Base-by-base conservation (phyloP, 2,113 vertebrate genomes). In the Hippocampus barbouri region DNA sequence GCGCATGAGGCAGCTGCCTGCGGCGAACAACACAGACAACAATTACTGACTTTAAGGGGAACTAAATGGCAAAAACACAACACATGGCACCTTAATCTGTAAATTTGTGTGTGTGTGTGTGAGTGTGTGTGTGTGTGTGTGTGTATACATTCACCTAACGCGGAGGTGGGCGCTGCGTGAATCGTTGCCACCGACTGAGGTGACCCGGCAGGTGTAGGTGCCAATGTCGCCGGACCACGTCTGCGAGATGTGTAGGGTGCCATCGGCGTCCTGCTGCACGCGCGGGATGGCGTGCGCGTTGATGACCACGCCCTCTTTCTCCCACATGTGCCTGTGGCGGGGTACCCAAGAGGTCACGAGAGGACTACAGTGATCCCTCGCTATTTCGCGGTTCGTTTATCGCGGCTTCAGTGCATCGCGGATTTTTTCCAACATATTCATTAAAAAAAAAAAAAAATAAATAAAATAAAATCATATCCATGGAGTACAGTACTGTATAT, bases 141-240 rank as follows among this genome's bases (percentile, higher is more conserved):
- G 49, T 40, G 20, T 2, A 2, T 21, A 7, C 3, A 20, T 5
- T 67, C 85, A 99, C 97, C 96, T 95, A 91, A 99, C 96, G 0
- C 95, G 93, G 20, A 99, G 94, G 85, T 97, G 94, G 2, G 97
- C 97, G 1, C 91, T 96, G 71, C 92, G 94, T 0, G 97, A 97
- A 85, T 98, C 97, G 2, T 98, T 99, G 75, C 97, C 97, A 0
- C 97, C 97, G 0, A 95, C 93, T 0, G 97, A 98, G 23, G 95
- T 87, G 76, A 98, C 95, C 4, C 93, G 89, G 91, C 97, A 99
- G 49, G 95, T 97, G 91, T 99, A 99, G 0, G 93, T 97, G 79
- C 96, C 97, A 0, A 98, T 98, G 89, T 99, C 97, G 0, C 97
- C 97, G 0, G 97, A 98, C 97, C 97, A 99, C 0, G 97, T 98